phyloP scores from a whole-genome alignment of 1,140 invertebrate genomes.

The Magallana gigas region DNA sequence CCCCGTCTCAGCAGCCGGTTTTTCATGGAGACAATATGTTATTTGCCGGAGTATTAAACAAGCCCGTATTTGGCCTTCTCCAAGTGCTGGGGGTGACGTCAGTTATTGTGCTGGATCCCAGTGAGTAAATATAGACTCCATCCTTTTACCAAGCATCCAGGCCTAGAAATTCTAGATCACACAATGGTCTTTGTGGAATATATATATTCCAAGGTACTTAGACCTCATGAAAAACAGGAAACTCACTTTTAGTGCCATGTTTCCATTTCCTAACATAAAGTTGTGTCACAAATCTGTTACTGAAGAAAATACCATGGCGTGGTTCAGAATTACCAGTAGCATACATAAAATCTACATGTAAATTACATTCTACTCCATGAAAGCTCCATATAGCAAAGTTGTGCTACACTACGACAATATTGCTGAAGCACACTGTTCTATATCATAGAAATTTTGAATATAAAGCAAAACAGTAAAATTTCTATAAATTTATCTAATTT shows the following conservation, averaged over 20 bases:
- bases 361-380: too few relatives aligned
- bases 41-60: slow-evolving; percentile 23
- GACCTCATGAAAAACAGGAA: slow-evolving; percentile 11
- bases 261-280: background rate
- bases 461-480: too few relatives aligned
- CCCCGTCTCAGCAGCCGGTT: slow-evolving; percentile 6
- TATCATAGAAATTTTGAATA: too few relatives aligned
- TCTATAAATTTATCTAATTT: too few relatives aligned
- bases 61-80: background rate
- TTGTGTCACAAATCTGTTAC: background rate
- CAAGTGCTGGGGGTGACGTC: slow-evolving; percentile 2
- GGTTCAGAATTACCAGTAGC: too few relatives aligned
- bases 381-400: too few relatives aligned
- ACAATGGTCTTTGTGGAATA: background rate
- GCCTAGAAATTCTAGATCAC: background rate
- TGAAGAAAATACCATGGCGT: too few relatives aligned
- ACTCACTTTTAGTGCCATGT: slow-evolving; percentile 14
- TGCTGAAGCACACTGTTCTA: too few relatives aligned
- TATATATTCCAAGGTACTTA: background rate
- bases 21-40: slow-evolving; percentile 26
- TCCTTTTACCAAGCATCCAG: background rate
- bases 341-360: too few relatives aligned
- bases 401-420: too few relatives aligned
- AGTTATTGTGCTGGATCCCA: background rate
- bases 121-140: slow-evolving; percentile 5